Conservation (phyloP, 2,888 invertebrate genomes). For the Metopia argyrocephala region DNA sequence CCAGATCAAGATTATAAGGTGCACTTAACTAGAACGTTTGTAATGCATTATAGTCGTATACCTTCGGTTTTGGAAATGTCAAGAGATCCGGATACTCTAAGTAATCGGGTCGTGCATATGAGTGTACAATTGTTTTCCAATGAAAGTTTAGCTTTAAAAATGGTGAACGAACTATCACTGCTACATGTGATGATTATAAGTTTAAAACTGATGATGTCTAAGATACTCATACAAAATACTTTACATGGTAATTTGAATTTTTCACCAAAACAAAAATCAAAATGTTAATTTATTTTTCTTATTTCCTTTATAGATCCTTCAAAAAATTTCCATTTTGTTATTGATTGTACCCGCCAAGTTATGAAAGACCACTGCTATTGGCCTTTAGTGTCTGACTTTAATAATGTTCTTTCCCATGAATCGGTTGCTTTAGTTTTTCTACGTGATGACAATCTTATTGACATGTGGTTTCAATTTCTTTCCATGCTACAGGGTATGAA, state of each 20-base stretch:
- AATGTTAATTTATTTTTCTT: neutral
- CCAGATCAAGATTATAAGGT: constrained; percentile 97
- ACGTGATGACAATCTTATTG: constrained; percentile 91
- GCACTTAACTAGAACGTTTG: constrained; percentile 95
- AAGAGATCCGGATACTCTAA: constrained; percentile 92
- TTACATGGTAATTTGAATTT: constrained; percentile 86
- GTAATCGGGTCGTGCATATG: constrained; percentile 98
- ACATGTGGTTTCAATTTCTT: constrained; percentile 97
- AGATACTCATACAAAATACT: constrained; percentile 91
- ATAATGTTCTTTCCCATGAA: constrained; percentile 95
- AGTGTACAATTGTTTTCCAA: constrained; percentile 98
- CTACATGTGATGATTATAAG: constrained; percentile 96
- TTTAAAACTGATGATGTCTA: constrained; percentile 94
- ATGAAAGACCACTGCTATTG: constrained; percentile 99
- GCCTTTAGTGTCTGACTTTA: constrained; percentile 97
- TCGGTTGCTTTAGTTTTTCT: constrained; percentile 94
- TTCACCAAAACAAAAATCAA: neutral
- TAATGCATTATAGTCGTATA: constrained; percentile 96
- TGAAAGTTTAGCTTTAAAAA: constrained; percentile 91
- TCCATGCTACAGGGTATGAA: constrained; percentile 99
- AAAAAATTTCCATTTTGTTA: constrained; percentile 92
- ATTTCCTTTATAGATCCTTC: constrained; percentile 81
- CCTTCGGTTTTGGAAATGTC: constrained; percentile 93
- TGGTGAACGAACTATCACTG: constrained; percentile 93
- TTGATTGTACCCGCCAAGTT: constrained; percentile 93